phyloP scores from a whole-genome alignment of 2,113 vertebrate genomes.

The Chloropsis cyanopogon region DNA sequence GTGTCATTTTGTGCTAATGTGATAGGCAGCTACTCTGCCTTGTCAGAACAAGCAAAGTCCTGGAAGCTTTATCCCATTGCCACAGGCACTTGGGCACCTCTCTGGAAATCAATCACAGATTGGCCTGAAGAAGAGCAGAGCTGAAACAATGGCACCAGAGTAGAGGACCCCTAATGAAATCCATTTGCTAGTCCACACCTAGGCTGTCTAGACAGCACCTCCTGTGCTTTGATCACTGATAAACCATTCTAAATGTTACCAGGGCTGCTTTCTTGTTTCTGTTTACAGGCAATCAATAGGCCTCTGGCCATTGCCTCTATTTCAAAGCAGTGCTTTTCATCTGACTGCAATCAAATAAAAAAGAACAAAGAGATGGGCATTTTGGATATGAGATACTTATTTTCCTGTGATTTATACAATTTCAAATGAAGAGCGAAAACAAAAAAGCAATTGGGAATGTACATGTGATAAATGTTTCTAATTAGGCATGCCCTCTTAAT shows the following conservation, averaged over 20 bases:
- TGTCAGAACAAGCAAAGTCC: conserved; percentile 78
- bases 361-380: conserved; percentile 66
- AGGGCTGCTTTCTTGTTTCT: conserved; percentile 74
- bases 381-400: conserved; percentile 36
- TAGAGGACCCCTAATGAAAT: conserved; percentile 79
- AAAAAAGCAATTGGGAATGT: not conserved
- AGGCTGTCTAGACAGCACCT: conserved; percentile 77
- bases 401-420: conserved; percentile 37
- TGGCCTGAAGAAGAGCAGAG: conserved; percentile 76
- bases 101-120: conserved; percentile 92
- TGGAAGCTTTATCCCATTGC: conserved; percentile 83
- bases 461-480: conserved; percentile 34
- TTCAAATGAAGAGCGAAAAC: not conserved
- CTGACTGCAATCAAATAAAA: conserved; percentile 82
- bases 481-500: not conserved
- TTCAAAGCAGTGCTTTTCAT: conserved; percentile 86
- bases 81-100: conserved; percentile 84
- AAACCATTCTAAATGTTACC: conserved; percentile 76
- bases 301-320: conserved; percentile 78
- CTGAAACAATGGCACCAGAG: conserved; percentile 70
- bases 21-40: conserved; percentile 78
- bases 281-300: conserved; percentile 74
- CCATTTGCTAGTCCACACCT: conserved; percentile 83
- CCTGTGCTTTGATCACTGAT: conserved; percentile 80
- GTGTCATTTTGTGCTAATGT: conserved; percentile 86